Base-by-base conservation (phyloP, 2,113 vertebrate species). In the Platanista minor region DNA sequence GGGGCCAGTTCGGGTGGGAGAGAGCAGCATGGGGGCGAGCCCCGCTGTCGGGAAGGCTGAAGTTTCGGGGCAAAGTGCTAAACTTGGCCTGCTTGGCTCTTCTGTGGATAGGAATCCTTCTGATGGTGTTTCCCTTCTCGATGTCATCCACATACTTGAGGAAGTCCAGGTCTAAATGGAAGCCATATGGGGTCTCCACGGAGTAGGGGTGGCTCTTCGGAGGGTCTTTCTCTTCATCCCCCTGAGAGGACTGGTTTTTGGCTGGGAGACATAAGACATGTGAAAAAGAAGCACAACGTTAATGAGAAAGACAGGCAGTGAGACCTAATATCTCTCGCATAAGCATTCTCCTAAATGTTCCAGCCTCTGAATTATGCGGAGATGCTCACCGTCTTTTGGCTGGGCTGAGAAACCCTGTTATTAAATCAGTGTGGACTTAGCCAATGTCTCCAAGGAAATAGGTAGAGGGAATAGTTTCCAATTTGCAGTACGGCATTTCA, bases 121-220 rank as follows among this genome's bases (percentile, higher is more conserved):
- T 99, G 98, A 99, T 99, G 96, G 99, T 99, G 97, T 99, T 99
- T 54, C 99, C 99, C 98, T 99, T 99, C 98, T 99, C 99, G 4
- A 99, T 99, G 98, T 99, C 99, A 1, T 99, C 99, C 82, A 99
- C 99, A 27, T 99, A 99, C 95, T 99, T 99, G 80, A 99, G 98
- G 98, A 99, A 99, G 98, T 99, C 99, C 95, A 99, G 98, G 97
- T 99, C 99, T 96, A 99, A 90, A 97, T 99, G 99, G 97, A 99
- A 99, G 95, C 99, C 99, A 5, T 99, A 99, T 0, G 99, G 99
- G 0, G 99, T 99, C 98, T 99, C 99, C 97, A 99, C 99, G 2
- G 99, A 99, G 98, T 99, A 99, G 25, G 99, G 99, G 71, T 99
- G 98, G 97, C 99, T 99, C 98, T 99, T 99, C 57, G 99, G 98